These are phyloP conservation scores for Mythimna lalbum DNA, from an alignment of 2,888 invertebrate genomes.

Conservation along the genomic window DNA sequence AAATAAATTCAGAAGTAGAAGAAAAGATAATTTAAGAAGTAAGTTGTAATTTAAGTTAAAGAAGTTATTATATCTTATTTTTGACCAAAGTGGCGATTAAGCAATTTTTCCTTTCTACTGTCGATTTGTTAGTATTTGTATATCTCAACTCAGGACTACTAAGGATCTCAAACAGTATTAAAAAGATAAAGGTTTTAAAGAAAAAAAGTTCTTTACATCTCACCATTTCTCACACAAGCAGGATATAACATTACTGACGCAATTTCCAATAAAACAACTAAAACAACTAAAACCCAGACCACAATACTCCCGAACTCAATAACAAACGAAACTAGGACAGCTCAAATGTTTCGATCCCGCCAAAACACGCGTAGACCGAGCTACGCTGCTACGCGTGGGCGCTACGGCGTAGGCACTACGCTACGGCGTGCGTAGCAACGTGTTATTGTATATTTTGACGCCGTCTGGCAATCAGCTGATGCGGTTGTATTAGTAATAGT, in stretches of 20 bases:
- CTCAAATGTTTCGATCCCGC: slow-evolving; percentile 36
- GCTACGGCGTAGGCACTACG: slow-evolving; percentile 60
- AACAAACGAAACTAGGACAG: slow-evolving; percentile 44
- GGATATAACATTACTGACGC: not conserved
- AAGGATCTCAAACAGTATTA: too few relatives aligned
- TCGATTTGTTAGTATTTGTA: too few relatives aligned
- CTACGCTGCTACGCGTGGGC: slow-evolving; percentile 56
- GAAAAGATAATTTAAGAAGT: too few relatives aligned
- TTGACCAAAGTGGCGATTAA: too few relatives aligned
- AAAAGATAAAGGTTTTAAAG: too few relatives aligned
- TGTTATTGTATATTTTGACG: slow-evolving; percentile 71
- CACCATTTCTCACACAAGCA: not conserved
- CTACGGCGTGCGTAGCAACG: slow-evolving; percentile 63
- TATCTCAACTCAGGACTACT: too few relatives aligned
- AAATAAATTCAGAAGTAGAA: too few relatives aligned
- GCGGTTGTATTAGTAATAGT: slow-evolving; percentile 41
- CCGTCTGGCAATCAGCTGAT: slow-evolving; percentile 67
- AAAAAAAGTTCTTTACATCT: too few relatives aligned
- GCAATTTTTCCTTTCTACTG: too few relatives aligned
- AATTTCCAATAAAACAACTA: slow-evolving; percentile 5
- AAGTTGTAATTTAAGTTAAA: too few relatives aligned
- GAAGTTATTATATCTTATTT: too few relatives aligned
- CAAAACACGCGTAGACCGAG: slow-evolving; percentile 28
- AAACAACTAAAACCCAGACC: slow-evolving; percentile 13
- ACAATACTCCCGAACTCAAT: slow-evolving; percentile 36